phyloP scores from a whole-genome alignment of 1,140 invertebrate species.

The Caerostris darwini region DNA sequence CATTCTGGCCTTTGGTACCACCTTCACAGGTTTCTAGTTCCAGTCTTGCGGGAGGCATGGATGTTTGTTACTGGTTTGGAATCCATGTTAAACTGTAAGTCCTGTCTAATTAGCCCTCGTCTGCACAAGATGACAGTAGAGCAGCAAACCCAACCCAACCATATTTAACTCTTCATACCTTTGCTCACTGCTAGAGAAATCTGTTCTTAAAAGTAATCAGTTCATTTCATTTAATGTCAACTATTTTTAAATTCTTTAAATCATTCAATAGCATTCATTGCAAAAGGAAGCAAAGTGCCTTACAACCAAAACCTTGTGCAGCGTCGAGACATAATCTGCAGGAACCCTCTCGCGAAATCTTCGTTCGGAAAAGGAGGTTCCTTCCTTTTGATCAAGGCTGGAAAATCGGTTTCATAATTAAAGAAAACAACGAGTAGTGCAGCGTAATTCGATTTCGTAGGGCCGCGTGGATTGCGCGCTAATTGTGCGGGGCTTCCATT shows the following conservation, averaged over 20 bases:
- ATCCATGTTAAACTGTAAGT: no score
- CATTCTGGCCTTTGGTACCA: no score
- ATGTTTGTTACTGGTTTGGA: no score
- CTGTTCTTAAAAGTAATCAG: no score
- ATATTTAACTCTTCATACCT: no score
- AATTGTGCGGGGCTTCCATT: constrained; percentile 24
- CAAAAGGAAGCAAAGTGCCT: constrained; percentile 4
- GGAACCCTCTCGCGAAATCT: neutral
- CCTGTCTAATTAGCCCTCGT: no score
- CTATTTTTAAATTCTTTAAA: neutral
- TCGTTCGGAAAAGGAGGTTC: neutral
- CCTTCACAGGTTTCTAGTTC: no score
- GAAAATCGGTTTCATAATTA: constrained; percentile 63
- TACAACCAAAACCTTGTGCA: neutral
- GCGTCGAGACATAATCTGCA: neutral
- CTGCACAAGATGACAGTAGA: no score
- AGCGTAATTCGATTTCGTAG: constrained; percentile 47
- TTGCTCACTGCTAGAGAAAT: no score
- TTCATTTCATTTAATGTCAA: neutral
- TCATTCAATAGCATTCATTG: neutral
- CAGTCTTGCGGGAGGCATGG: no score
- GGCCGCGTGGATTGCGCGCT: neutral
- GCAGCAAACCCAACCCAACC: no score
- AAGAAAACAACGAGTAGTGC: constrained; percentile 32
- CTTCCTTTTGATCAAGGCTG: neutral